Conservation (phyloP, 1,140 invertebrate species). For the Watersipora subatra region DNA sequence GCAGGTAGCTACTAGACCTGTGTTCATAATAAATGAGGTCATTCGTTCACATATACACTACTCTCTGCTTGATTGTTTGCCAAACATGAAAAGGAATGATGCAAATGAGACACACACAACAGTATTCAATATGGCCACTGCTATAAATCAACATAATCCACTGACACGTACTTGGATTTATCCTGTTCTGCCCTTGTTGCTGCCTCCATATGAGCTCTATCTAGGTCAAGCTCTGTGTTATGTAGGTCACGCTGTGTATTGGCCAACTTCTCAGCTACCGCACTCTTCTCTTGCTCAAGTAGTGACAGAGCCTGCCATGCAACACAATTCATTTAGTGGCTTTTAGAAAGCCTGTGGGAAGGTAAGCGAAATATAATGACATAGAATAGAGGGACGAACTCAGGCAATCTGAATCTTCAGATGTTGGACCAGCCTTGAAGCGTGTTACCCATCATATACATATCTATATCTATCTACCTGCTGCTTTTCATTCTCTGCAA, state of each 20-base stretch:
- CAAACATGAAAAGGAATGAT: too few relatives aligned
- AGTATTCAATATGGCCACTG: too few relatives aligned
- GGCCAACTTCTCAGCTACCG: constrained; percentile 30
- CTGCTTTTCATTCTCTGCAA: constrained; percentile 41
- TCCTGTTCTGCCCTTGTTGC: constrained; percentile 30
- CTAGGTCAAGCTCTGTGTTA: constrained; percentile 23
- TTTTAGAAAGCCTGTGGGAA: too few relatives aligned
- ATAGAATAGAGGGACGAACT: background rate
- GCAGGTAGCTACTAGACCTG: too few relatives aligned
- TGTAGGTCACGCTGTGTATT: constrained; percentile 25
- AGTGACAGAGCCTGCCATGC: constrained; percentile 32
- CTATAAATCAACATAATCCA: too few relatives aligned
- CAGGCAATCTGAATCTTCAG: background rate
- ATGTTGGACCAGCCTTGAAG: background rate
- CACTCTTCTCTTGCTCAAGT: constrained; percentile 37
- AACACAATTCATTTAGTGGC: too few relatives aligned
- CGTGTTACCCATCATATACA: too few relatives aligned
- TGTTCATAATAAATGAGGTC: too few relatives aligned
- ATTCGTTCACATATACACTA: too few relatives aligned
- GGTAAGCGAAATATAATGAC: background rate
- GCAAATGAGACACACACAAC: too few relatives aligned
- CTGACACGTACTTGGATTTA: constrained; percentile 7
- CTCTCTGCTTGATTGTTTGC: too few relatives aligned
- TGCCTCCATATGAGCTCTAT: constrained; percentile 32
- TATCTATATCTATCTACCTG: constrained; percentile 28